These are phyloP conservation scores for Aldabrachelys gigantea DNA, from an alignment of 2,113 vertebrate genomes.

Conservation along the genomic window DNA sequence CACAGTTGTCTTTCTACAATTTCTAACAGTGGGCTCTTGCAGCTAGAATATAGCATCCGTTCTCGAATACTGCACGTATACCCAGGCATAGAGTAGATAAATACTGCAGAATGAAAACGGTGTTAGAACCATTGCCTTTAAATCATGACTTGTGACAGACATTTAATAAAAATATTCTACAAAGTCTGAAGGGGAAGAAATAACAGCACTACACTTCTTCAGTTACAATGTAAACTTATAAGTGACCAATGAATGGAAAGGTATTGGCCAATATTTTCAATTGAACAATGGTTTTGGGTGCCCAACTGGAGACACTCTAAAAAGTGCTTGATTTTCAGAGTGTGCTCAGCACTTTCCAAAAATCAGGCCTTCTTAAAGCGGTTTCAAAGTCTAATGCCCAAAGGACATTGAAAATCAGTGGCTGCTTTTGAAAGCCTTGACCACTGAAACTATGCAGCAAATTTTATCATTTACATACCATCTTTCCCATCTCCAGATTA, in stretches of 20 bases:
- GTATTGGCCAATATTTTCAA: background rate
- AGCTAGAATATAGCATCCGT: slow-evolving; percentile 98
- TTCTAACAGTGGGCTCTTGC: slow-evolving; percentile 92
- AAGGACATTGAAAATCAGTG: background rate
- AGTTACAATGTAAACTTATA: background rate
- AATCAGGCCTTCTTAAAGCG: background rate
- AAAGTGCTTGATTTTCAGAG: background rate
- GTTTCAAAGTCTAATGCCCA: background rate
- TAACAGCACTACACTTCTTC: background rate
- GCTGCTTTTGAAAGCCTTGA: background rate
- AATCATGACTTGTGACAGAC: background rate
- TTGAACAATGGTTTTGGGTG: background rate
- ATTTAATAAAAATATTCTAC: background rate
- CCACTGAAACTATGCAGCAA: background rate
- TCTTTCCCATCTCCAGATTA: background rate
- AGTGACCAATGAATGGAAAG: background rate
- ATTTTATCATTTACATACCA: background rate
- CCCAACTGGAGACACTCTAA: background rate
- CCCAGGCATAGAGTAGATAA: slow-evolving; percentile 99
- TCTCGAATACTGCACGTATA: slow-evolving; percentile 96
- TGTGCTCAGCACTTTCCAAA: background rate
- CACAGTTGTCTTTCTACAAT: slow-evolving; percentile 88
- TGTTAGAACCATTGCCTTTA: background rate
- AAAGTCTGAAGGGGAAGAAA: background rate
- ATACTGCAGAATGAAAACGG: slow-evolving; percentile 82